A percentile compares a stretch with the other conserved stretches of the same genome.
Evolutionary conservation across 1,140 invertebrate genomes (phyloP).

Genomic region (Micrasema minimum): DNA sequence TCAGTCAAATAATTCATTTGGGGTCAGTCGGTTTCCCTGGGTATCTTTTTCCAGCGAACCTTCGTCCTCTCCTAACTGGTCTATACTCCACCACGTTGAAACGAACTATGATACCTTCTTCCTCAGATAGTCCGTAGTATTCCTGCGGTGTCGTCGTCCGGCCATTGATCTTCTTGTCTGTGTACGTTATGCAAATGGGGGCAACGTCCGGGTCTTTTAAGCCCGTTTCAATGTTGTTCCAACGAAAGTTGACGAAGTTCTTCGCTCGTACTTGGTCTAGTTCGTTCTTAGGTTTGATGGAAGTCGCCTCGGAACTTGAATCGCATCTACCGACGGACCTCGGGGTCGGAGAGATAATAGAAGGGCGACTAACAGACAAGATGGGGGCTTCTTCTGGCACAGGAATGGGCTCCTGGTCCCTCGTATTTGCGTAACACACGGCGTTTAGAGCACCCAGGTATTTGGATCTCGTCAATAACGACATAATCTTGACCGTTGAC

Average conservation of each 20-base stretch:
- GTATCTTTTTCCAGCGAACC: slow-evolving; percentile 38
- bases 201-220: slow-evolving; percentile 4
- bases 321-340: not conserved
- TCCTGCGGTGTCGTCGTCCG: not conserved
- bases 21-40: slow-evolving; percentile 11
- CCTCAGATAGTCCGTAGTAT: slow-evolving; percentile 47
- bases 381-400: no score
- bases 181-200: not conserved
- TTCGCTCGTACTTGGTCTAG: not conserved
- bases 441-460: slow-evolving; percentile 34
- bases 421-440: not conserved
- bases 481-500: slow-evolving; percentile 46
- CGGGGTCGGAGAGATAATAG: not conserved
- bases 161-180: slow-evolving; percentile 18
- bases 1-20: no score
- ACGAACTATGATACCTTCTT: slow-evolving; percentile 39
- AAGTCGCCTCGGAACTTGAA: not conserved
- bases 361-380: no score
- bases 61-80: slow-evolving; percentile 1
- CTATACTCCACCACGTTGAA: slow-evolving; percentile 48
- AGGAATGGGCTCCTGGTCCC: no score
- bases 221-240: not conserved
- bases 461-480: slow-evolving; percentile 57
- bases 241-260: slow-evolving; percentile 9
- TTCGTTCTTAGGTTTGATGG: not conserved